Percentiles rank a stretch among this genome's conserved stretches.
phyloP scores from a whole-genome alignment of 2,113 vertebrate species.

The Siniperca chuatsi region DNA sequence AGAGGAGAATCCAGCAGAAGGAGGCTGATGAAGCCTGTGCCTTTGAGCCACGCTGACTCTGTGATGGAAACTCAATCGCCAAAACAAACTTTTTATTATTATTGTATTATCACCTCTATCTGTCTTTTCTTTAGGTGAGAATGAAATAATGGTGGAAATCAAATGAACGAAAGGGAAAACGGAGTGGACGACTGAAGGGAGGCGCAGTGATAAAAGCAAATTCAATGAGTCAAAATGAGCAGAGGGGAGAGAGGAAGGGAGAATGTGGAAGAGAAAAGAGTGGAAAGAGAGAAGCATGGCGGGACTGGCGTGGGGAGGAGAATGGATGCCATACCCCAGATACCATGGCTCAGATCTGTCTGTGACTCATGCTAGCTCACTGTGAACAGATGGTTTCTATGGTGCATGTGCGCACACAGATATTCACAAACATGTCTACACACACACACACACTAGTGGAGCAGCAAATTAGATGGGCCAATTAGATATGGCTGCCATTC shows the following conservation, averaged over 20 bases:
- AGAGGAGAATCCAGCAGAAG: constrained; percentile 32
- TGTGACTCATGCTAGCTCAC: constrained; percentile 77
- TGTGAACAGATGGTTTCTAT: constrained; percentile 81
- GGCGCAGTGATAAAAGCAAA: constrained; percentile 34
- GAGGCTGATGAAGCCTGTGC: constrained; percentile 43
- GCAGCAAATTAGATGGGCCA: constrained; percentile 70
- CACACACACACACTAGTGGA: constrained; percentile 25
- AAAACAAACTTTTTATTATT: constrained; percentile 62
- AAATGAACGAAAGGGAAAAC: constrained; percentile 15
- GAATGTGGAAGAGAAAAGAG: neutral
- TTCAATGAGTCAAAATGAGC: constrained; percentile 53
- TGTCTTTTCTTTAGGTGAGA: constrained; percentile 25
- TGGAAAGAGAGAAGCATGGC: constrained; percentile 34
- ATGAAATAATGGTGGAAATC: constrained; percentile 42
- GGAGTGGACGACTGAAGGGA: neutral
- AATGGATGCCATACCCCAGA: constrained; percentile 72
- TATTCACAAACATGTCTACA: neutral
- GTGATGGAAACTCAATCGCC: constrained; percentile 60
- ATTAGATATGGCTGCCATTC: constrained; percentile 75
- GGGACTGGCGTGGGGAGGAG: constrained; percentile 48
- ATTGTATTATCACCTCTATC: constrained; percentile 33
- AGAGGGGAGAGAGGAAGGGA: constrained; percentile 38
- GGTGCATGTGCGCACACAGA: constrained; percentile 56
- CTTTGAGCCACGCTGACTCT: constrained; percentile 48
- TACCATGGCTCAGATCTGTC: constrained; percentile 74